A percentile compares a stretch with the other conserved stretches of the same genome.
phyloP scores from a whole-genome alignment of 2,113 vertebrate genomes.

The Macrotis lagotis region DNA sequence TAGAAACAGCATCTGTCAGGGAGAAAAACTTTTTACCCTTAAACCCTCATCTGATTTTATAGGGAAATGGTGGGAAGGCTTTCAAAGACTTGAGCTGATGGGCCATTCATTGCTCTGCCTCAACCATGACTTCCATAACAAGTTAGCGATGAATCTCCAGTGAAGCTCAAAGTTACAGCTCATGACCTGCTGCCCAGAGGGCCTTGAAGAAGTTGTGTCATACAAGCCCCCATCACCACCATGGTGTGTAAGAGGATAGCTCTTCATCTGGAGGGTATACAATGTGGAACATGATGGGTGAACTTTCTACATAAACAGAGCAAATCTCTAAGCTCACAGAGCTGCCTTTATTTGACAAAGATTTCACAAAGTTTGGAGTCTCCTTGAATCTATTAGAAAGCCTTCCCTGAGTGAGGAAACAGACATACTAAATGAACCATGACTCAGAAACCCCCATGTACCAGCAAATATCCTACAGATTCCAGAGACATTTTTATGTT shows the following conservation, averaged over 20 bases:
- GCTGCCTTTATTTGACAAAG: constrained; percentile 85
- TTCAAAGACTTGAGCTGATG: constrained; percentile 74
- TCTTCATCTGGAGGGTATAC: constrained; percentile 79
- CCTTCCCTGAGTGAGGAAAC: constrained; percentile 85
- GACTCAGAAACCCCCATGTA: constrained; percentile 84
- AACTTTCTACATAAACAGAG: constrained; percentile 85
- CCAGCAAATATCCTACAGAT: constrained; percentile 84
- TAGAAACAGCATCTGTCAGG: constrained; percentile 69
- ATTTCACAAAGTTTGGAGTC: constrained; percentile 81
- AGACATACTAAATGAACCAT: constrained; percentile 87
- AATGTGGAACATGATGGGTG: constrained; percentile 81
- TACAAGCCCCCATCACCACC: constrained; percentile 52
- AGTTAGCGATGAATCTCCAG: constrained; percentile 71
- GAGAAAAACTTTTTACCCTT: constrained; percentile 63
- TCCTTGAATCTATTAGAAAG: constrained; percentile 87
- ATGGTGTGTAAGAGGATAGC: constrained; percentile 72
- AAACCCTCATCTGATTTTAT: constrained; percentile 71
- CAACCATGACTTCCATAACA: constrained; percentile 66
- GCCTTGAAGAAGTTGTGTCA: constrained; percentile 51
- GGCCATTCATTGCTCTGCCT: constrained; percentile 63
- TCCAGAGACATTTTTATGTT: constrained; percentile 83
- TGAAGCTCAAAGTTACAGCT: constrained; percentile 72
- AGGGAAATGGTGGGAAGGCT: constrained; percentile 62
- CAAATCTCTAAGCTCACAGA: constrained; percentile 82
- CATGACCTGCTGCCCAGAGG: constrained; percentile 65